phyloP scores from a whole-genome alignment of 37 sponge, comb jelly and placozoan species.

The Chondrosia reniformis region DNA sequence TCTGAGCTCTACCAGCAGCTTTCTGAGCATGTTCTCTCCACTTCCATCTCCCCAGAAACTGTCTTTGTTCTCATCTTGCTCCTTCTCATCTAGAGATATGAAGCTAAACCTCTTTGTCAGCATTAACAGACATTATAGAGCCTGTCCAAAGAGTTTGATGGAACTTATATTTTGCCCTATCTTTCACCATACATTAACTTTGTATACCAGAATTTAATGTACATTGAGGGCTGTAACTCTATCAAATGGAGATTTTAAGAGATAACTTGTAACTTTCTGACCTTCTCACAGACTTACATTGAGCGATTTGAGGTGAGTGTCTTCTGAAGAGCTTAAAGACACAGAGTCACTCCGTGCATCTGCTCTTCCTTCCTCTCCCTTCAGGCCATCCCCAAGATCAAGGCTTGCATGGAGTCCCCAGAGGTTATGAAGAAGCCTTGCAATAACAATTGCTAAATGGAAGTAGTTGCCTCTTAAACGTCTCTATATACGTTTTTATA shows the following conservation, averaged over 20 bases:
- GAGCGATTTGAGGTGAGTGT: constrained; percentile 63
- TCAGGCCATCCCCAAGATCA: constrained; percentile 79
- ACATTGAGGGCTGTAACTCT: constrained; percentile 70
- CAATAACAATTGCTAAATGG: constrained; percentile 61
- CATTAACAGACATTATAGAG: too few species aligned
- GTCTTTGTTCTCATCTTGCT: too few species aligned
- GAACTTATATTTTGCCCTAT: too few species aligned
- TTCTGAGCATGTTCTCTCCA: too few species aligned
- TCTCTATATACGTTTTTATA: neutral
- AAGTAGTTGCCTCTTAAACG: neutral
- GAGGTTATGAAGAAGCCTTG: constrained; percentile 56
- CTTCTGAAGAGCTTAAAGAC: neutral
- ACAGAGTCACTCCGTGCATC: neutral
- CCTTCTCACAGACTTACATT: constrained; percentile 24
- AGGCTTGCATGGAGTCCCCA: constrained; percentile 68
- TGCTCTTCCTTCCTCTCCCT: neutral
- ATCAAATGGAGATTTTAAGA: neutral
- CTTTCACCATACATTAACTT: too few species aligned
- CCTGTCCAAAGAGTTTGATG: too few species aligned
- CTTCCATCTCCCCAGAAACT: too few species aligned
- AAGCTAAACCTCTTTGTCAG: too few species aligned
- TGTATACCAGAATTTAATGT: constrained; percentile 64
- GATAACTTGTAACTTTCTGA: neutral
- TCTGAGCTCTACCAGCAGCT: too few species aligned
- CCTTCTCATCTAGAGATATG: constrained; percentile 1